A percentile compares a stretch with the other conserved stretches of the same genome.
phyloP scores from a whole-genome alignment of 2,888 invertebrate species.

The Apamea monoglypha region DNA sequence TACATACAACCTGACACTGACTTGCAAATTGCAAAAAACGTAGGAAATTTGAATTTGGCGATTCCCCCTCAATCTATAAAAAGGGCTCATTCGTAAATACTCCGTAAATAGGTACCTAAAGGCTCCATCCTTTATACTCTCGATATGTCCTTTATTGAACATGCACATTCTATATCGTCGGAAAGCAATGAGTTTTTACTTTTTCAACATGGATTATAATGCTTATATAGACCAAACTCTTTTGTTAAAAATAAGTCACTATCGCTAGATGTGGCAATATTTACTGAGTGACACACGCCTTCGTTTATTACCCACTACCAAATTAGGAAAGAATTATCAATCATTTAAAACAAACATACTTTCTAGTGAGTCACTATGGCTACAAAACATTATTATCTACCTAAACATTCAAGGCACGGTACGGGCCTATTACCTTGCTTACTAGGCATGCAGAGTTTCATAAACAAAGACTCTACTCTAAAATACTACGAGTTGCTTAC shows the following conservation, averaged over 20 bases:
- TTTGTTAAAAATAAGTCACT: neutral
- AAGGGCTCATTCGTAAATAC: neutral
- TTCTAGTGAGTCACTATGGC: conserved; percentile 54
- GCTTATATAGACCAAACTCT: neutral
- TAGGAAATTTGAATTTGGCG: too few relatives aligned
- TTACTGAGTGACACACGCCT: conserved; percentile 8
- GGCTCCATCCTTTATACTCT: too few relatives aligned
- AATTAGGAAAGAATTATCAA: conserved; percentile 45
- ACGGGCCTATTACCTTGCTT: neutral
- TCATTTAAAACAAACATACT: conserved; percentile 24
- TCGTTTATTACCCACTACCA: conserved; percentile 13
- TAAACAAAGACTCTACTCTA: neutral
- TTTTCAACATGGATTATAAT: neutral
- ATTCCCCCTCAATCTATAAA: neutral
- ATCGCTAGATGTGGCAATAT: conserved; percentile 11
- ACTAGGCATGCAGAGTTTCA: neutral
- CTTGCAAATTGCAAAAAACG: neutral
- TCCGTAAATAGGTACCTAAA: neutral
- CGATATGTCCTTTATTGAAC: neutral
- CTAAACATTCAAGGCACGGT: neutral
- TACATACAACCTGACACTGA: neutral
- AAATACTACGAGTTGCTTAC: neutral
- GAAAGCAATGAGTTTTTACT: neutral
- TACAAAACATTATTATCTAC: neutral
- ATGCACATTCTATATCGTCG: neutral